Evolutionary conservation across 2,888 invertebrate species (phyloP).

Genomic region (Stenichneumon culpator): DNA sequence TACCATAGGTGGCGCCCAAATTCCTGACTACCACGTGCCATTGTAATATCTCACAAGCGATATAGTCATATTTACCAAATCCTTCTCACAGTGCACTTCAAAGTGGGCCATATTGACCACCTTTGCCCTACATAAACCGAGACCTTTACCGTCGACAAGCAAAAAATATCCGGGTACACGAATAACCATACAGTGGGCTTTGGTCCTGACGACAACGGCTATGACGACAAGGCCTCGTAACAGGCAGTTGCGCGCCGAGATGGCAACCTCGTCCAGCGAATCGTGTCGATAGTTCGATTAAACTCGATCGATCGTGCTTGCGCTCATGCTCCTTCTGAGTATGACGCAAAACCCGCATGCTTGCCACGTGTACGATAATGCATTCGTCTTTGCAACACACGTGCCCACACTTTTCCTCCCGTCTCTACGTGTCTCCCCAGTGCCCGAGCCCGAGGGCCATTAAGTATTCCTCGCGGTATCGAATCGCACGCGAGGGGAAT

Average conservation of each 20-base stretch:
- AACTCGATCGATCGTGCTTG: slow-evolving; percentile 42
- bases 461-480: slow-evolving; percentile 31
- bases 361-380: slow-evolving; percentile 35
- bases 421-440: neutral
- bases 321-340: neutral
- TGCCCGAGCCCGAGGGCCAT: slow-evolving; percentile 13
- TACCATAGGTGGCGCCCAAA: too few relatives aligned
- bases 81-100: too few relatives aligned
- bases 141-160: neutral
- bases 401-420: neutral
- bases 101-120: too few relatives aligned
- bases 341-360: slow-evolving; percentile 37
- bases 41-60: too few relatives aligned
- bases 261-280: neutral
- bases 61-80: too few relatives aligned
- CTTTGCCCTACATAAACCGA: neutral
- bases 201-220: neutral
- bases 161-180: neutral
- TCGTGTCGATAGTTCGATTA: slow-evolving; percentile 56
- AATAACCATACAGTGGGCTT: neutral
- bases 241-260: neutral
- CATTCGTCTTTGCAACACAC: slow-evolving; percentile 28
- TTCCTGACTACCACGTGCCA: too few relatives aligned
- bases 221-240: too few relatives aligned
- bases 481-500: slow-evolving; percentile 39